phyloP scores from a whole-genome alignment of 2,888 invertebrate species.

The Brachylomia viminalis region DNA sequence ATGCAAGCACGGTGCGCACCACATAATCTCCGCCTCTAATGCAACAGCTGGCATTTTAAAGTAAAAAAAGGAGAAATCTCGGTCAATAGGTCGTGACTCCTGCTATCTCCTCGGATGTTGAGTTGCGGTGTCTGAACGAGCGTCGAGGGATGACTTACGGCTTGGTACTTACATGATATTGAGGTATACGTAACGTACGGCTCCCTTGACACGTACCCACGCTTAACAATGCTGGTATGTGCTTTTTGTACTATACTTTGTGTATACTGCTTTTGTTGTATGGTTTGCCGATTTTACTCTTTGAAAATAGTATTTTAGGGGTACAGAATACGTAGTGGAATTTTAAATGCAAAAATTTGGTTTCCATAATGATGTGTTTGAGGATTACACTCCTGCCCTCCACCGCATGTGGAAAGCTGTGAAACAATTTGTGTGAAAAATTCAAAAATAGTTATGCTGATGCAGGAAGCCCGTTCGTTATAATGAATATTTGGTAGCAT shows the following conservation, averaged over 20 bases:
- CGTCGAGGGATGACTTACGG: slow-evolving; percentile 61
- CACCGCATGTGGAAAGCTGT: neutral
- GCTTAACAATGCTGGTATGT: slow-evolving; percentile 57
- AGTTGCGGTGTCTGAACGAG: slow-evolving; percentile 58
- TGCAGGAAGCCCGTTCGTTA: slow-evolving; percentile 3
- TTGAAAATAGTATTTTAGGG: neutral
- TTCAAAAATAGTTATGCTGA: neutral
- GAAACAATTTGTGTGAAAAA: too few relatives aligned
- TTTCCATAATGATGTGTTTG: neutral
- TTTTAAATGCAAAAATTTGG: neutral
- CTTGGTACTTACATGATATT: slow-evolving; percentile 59
- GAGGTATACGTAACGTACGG: slow-evolving; percentile 53
- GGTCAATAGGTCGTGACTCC: slow-evolving; percentile 55
- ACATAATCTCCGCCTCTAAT: slow-evolving; percentile 41
- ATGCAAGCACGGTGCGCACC: slow-evolving; percentile 16
- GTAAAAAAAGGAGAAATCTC: slow-evolving; percentile 49
- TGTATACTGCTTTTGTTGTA: slow-evolving; percentile 41
- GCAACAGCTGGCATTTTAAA: slow-evolving; percentile 48
- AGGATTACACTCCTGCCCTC: neutral
- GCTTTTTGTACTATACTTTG: slow-evolving; percentile 42
- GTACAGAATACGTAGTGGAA: neutral
- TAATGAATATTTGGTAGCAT: slow-evolving; percentile 1
- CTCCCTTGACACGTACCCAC: slow-evolving; percentile 49
- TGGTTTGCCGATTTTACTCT: slow-evolving; percentile 25
- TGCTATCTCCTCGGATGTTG: slow-evolving; percentile 55